These are phyloP conservation scores for Eledona agricola DNA, from an alignment of 2,888 invertebrate genomes.

Conservation along the genomic window DNA sequence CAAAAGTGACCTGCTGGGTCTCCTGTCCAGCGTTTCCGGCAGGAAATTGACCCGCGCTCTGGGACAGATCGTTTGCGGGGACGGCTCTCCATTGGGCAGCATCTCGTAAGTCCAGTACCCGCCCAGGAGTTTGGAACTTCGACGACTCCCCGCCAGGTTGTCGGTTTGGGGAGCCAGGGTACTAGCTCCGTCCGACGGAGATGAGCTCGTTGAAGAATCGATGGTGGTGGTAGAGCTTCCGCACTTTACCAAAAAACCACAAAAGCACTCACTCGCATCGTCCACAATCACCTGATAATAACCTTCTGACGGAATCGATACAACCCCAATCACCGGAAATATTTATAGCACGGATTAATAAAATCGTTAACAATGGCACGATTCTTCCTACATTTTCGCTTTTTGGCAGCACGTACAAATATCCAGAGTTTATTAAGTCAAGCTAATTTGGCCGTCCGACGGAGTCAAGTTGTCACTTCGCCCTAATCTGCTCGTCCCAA, in stretches of 20 bases:
- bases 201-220: constrained; percentile 27
- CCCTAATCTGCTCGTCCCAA: too few species aligned
- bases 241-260: constrained; percentile 15
- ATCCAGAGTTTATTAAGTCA: too few species aligned
- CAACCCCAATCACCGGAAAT: too few species aligned
- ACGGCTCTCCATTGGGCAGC: constrained; percentile 59
- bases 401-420: too few species aligned
- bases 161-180: constrained; percentile 45
- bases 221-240: constrained; percentile 24
- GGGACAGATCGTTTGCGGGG: constrained; percentile 48
- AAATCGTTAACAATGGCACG: too few species aligned
- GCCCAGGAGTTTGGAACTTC: constrained; percentile 47
- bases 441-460: too few species aligned
- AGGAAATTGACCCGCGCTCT: constrained; percentile 75
- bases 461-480: too few species aligned
- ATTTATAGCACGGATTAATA: too few species aligned
- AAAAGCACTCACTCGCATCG: constrained; percentile 10
- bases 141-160: constrained; percentile 49
- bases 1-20: constrained; percentile 61
- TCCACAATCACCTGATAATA: background rate
- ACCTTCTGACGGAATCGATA: too few species aligned
- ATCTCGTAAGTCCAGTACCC: constrained; percentile 61
- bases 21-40: constrained; percentile 65
- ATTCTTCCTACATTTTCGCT: too few species aligned
- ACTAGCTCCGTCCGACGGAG: constrained; percentile 40